Base-by-base conservation (phyloP, 2,797 vertebrate species). In the Lateolabrax maculatus region DNA sequence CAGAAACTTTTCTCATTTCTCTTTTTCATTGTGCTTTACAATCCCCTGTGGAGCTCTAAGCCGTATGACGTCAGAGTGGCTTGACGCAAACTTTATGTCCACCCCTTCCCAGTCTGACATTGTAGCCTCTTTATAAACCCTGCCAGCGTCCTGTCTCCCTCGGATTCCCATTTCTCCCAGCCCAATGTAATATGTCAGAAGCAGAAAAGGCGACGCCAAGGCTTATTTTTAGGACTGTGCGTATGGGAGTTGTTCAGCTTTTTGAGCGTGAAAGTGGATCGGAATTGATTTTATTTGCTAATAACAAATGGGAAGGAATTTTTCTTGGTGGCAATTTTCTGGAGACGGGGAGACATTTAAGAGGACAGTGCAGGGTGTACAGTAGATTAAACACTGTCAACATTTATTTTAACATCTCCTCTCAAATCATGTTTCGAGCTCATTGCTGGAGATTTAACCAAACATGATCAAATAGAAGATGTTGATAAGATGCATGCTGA, bases 61-160 rank as follows among this genome's bases (percentile, higher is more conserved):
- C 36, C 1, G 11, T 23, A 18, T 73, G 83, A 85, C 39, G 57
- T 85, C 74, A 82, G 29, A 84, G 52, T 9, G 9, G 29, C 18
- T 49, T 79, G 80, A 83, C 43, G 18, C 49, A 73, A 56, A 77
- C 56, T 52, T 64, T 31, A 34, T 34, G 21, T 51, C 61, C 34
- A 25, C 3, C 13, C 18, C 39, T 43, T 51, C 21, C 6, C 11
- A 1, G 41, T 49, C 62, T 0, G 34, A 51, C 37, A 21, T 6
- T 46, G n/a, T 18, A 65, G 52, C n/a, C 65, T 62, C 21, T 34
- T 71, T 52, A 25, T 21, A 27, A 64, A 77, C 43, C 36, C 62
- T 65, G 58, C 31, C 63, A 36, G 29, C 27, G 1, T 44, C 39
- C 67, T 41, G 61, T 72, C 48, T 80, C 61, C 58, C 18, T 25